These are phyloP conservation scores for Hylyphantes graminicola DNA, from an alignment of 1,140 invertebrate genomes.

Conservation along the genomic window DNA sequence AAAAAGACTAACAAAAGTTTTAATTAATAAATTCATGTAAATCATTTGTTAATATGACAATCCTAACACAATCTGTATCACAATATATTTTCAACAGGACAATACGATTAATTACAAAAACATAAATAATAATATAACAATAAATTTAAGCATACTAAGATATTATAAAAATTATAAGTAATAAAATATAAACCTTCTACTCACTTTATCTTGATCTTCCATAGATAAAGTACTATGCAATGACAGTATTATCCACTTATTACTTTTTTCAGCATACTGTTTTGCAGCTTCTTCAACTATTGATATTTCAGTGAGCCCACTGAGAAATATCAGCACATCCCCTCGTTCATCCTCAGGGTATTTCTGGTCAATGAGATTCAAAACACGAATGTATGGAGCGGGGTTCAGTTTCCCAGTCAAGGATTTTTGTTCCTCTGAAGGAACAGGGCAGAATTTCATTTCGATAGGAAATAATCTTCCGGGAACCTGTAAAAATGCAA, in stretches of 20 bases:
- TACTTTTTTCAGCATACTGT: constrained; percentile 82
- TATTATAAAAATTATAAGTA: background rate
- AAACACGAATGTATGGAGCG: constrained; percentile 89
- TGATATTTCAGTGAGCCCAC: constrained; percentile 95
- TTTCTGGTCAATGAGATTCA: constrained; percentile 80
- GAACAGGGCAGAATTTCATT: constrained; percentile 85
- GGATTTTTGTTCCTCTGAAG: constrained; percentile 77
- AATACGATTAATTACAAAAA: background rate
- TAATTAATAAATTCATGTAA: too few relatives aligned
- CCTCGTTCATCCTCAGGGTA: constrained; percentile 84
- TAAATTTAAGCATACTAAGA: background rate
- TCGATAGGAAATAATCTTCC: constrained; percentile 94
- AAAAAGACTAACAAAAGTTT: too few relatives aligned
- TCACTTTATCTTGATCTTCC: constrained; percentile 93
- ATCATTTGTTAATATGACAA: too few relatives aligned
- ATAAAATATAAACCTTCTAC: background rate
- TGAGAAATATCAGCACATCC: constrained; percentile 96
- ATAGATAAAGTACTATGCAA: constrained; percentile 94
- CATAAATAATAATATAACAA: background rate
- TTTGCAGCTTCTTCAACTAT: constrained; percentile 87
- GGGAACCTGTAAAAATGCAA: constrained; percentile 77
- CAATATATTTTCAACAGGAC: background rate
- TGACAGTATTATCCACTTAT: constrained; percentile 94
- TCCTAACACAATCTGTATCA: background rate
- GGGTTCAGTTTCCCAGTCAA: constrained; percentile 85